Evolutionary conservation across 1,140 invertebrate genomes (phyloP).

Genomic region (Zeugodacus cucurbitae): DNA sequence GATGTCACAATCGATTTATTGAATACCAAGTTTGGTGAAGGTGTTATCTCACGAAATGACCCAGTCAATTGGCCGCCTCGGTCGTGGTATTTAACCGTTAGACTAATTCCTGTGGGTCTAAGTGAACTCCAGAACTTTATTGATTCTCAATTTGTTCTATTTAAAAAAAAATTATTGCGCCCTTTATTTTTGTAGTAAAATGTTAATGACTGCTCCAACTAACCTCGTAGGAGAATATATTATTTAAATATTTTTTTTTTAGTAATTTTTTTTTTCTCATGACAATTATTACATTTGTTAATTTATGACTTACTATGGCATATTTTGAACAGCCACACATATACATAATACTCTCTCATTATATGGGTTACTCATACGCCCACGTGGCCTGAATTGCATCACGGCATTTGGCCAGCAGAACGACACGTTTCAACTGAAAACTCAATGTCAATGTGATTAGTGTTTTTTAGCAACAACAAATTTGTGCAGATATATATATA

Average conservation of each 20-base stretch:
- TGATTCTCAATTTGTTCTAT: no score
- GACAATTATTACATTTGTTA: background rate
- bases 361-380: slow-evolving; percentile 5
- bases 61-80: no score
- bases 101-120: no score
- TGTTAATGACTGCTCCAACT: no score
- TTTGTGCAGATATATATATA: background rate
- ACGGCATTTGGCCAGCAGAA: background rate
- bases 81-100: no score
- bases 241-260: background rate
- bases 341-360: background rate
- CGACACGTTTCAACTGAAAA: background rate
- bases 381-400: background rate
- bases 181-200: background rate
- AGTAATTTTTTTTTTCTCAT: background rate
- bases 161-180: background rate
- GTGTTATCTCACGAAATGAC: no score
- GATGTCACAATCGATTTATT: no score
- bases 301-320: background rate
- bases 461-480: background rate
- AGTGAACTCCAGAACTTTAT: no score
- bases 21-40: no score
- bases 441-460: background rate
- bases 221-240: background rate
- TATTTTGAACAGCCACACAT: background rate